phyloP scores from a whole-genome alignment of 1,140 invertebrate genomes.

The Hesperophylax magnus region DNA sequence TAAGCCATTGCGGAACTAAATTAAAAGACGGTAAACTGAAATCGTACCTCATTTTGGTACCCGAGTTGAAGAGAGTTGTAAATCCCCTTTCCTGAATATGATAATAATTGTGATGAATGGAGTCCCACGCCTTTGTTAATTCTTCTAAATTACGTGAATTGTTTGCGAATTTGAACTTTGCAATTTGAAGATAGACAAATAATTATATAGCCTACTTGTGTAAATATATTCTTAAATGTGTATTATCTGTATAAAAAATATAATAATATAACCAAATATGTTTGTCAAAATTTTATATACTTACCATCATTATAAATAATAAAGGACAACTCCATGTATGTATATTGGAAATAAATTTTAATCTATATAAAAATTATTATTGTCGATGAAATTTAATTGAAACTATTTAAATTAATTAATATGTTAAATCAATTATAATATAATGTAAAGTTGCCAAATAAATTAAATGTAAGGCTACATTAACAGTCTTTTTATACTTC shows the following conservation, averaged over 20 bases:
- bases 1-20: no score
- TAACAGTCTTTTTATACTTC: neutral
- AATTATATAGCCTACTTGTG: conserved; percentile 43
- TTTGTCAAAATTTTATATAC: conserved; percentile 34
- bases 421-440: conserved; percentile 29
- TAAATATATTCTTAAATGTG: conserved; percentile 39
- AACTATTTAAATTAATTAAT: conserved; percentile 21
- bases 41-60: neutral
- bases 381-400: conserved; percentile 31
- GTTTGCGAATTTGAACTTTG: conserved; percentile 50
- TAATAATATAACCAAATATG: conserved; percentile 19
- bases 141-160: conserved; percentile 12
- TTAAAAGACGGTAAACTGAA: no score
- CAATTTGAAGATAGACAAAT: conserved; percentile 55
- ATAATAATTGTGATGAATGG: conserved; percentile 3
- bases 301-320: conserved; percentile 24
- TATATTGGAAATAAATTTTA: conserved; percentile 31
- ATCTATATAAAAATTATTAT: conserved; percentile 37
- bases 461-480: conserved; percentile 36
- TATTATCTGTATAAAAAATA: conserved; percentile 39
- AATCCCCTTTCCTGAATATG: neutral
- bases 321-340: conserved; percentile 19
- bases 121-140: conserved; percentile 30
- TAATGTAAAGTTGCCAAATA: conserved; percentile 56
- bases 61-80: neutral